Conservation (phyloP, 2,888 invertebrate genomes). For the Adelphocoris suturalis region DNA sequence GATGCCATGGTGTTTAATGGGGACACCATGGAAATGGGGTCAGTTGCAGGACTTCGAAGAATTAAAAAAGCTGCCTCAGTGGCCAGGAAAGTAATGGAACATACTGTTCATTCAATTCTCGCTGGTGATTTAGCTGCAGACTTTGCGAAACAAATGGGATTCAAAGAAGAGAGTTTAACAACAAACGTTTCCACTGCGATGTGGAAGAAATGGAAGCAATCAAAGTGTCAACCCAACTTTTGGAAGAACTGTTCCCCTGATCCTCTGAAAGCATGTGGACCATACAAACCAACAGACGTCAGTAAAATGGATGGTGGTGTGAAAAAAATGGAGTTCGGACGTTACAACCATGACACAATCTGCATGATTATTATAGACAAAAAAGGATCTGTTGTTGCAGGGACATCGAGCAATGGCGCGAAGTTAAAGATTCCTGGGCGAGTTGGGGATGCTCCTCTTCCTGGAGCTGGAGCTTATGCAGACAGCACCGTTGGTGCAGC, state of each 20-base stretch:
- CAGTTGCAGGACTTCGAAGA: conserved; percentile 89
- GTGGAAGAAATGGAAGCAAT: conserved; percentile 88
- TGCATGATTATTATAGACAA: conserved; percentile 94
- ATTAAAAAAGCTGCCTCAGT: conserved; percentile 95
- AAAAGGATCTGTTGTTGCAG: conserved; percentile 89
- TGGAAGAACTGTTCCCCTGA: conserved; percentile 95
- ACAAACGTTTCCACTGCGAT: conserved; percentile 85
- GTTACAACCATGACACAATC: conserved; percentile 95
- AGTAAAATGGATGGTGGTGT: background rate
- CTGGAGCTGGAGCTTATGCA: conserved; percentile 97
- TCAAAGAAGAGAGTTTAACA: conserved; percentile 86
- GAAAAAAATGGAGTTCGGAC: conserved; percentile 1
- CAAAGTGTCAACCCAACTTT: conserved; percentile 96
- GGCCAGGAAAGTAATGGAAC: conserved; percentile 92
- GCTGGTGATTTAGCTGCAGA: conserved; percentile 93
- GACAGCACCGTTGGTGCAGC: conserved; percentile 92
- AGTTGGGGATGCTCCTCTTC: conserved; percentile 90
- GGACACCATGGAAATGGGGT: conserved; percentile 90
- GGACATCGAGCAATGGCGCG: conserved; percentile 97
- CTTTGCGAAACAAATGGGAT: conserved; percentile 95
- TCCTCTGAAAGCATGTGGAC: conserved; percentile 90
- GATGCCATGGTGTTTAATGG: conserved; percentile 99
- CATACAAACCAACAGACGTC: conserved; percentile 82
- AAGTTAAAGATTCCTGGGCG: conserved; percentile 95
- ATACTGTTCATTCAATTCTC: conserved; percentile 93